phyloP scores from a whole-genome alignment of 2,113 vertebrate genomes.

The Hemichromis elongatus region DNA sequence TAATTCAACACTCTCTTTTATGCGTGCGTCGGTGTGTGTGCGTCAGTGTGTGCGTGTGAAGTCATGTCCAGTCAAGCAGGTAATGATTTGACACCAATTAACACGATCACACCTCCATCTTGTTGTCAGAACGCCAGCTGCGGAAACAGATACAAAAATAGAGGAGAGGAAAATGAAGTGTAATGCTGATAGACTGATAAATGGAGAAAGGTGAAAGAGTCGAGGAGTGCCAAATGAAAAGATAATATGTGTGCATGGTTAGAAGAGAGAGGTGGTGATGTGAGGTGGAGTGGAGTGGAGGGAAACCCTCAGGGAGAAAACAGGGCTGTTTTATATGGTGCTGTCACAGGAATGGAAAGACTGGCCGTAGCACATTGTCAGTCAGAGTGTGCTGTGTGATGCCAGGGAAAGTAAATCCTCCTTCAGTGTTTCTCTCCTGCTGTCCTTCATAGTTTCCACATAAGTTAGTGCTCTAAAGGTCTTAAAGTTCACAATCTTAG shows the following conservation, averaged over 20 bases:
- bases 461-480: not conserved
- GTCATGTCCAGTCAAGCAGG: not conserved
- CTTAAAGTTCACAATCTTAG: not conserved
- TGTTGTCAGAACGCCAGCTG: conserved; percentile 8
- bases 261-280: not conserved
- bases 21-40: not conserved
- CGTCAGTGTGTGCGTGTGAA: not conserved
- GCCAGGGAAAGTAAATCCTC: not conserved
- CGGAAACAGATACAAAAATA: not conserved
- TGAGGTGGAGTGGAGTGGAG: not conserved
- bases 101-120: not conserved
- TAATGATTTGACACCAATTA: not conserved
- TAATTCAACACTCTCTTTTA: not conserved
- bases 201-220: conserved; percentile 8
- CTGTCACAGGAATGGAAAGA: conserved; percentile 19
- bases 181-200: conserved; percentile 17
- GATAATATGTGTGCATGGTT: conserved; percentile 8
- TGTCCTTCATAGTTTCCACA: not conserved
- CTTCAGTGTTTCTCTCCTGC: not conserved
- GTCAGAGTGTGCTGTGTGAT: not conserved
- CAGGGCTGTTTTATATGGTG: conserved; percentile 3
- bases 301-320: conserved; percentile 18
- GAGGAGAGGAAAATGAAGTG: conserved; percentile 27
- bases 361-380: conserved; percentile 5
- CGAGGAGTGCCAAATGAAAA: conserved; percentile 43